A percentile compares a stretch with the other conserved stretches of the same genome.
These are phyloP conservation scores for Beris morrisii DNA, from an alignment of 2,888 invertebrate genomes.

Conservation along the genomic window DNA sequence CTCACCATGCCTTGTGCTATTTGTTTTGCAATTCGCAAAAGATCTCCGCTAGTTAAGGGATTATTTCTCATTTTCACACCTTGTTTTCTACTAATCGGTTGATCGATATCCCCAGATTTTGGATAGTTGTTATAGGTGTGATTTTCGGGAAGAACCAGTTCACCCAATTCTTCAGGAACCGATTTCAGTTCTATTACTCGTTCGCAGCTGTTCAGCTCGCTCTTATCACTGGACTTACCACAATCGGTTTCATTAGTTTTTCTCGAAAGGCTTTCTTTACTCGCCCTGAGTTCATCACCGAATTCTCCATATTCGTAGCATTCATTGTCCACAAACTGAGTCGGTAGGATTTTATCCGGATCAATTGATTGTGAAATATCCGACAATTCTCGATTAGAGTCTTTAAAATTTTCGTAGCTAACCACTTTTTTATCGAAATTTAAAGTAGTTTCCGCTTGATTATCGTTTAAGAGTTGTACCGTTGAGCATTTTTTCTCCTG, in stretches of 20 bases:
- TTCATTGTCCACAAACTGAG: slow-evolving; percentile 59
- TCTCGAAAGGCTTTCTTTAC: slow-evolving; percentile 34
- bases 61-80: slow-evolving; percentile 26
- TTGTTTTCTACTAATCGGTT: slow-evolving; percentile 6
- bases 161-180: no score
- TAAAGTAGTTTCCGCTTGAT: slow-evolving; percentile 39
- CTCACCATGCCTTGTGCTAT: slow-evolving; percentile 82
- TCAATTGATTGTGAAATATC: background rate
- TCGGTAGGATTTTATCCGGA: slow-evolving; percentile 23
- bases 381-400: slow-evolving; percentile 7
- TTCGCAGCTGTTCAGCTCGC: slow-evolving; percentile 29
- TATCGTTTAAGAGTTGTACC: slow-evolving; percentile 27
- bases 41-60: slow-evolving; percentile 58
- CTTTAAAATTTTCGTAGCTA: slow-evolving; percentile 44
- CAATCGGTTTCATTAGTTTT: slow-evolving; percentile 18
- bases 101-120: background rate
- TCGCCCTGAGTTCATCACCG: slow-evolving; percentile 44
- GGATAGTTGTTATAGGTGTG: slow-evolving; percentile 47
- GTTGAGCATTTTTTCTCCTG: no score
- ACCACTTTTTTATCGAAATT: slow-evolving; percentile 43
- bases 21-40: slow-evolving; percentile 80
- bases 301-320: slow-evolving; percentile 59
- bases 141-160: slow-evolving; percentile 45
- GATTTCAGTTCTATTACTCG: slow-evolving; percentile 40
- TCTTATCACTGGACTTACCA: slow-evolving; percentile 25